phyloP scores from a whole-genome alignment of 2,888 invertebrate species.

The Pegoplata infirma region DNA sequence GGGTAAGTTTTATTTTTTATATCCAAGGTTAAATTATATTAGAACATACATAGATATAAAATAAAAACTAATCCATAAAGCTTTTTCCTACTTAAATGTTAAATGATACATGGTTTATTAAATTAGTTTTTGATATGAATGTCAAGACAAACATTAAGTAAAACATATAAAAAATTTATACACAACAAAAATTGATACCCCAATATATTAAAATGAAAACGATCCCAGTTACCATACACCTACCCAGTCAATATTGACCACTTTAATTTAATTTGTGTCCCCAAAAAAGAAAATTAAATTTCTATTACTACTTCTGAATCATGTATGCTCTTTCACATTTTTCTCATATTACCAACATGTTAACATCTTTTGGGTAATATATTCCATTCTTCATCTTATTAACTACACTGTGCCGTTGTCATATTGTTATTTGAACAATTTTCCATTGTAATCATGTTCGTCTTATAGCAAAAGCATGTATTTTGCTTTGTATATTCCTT shows the following conservation, averaged over 20 bases:
- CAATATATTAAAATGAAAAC: too few species aligned
- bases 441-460: neutral
- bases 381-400: neutral
- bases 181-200: too few species aligned
- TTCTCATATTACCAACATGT: neutral
- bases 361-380: neutral
- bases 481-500: too few species aligned
- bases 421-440: neutral
- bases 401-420: neutral
- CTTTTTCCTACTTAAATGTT: neutral
- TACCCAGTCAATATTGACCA: neutral
- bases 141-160: neutral
- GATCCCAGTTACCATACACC: neutral
- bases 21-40: slow-evolving; percentile 14
- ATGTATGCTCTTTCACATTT: neutral
- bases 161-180: too few species aligned
- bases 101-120: neutral
- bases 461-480: neutral
- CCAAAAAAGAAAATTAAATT: neutral
- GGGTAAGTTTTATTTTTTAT: slow-evolving; percentile 1
- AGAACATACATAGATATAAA: neutral
- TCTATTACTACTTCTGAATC: neutral
- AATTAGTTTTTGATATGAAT: neutral
- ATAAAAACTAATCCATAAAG: neutral
- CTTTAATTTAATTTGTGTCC: neutral